Percentiles rank a stretch among this genome's conserved stretches.
Conservation (phyloP, 2,888 invertebrate genomes). For the Xestia ashworthii region DNA sequence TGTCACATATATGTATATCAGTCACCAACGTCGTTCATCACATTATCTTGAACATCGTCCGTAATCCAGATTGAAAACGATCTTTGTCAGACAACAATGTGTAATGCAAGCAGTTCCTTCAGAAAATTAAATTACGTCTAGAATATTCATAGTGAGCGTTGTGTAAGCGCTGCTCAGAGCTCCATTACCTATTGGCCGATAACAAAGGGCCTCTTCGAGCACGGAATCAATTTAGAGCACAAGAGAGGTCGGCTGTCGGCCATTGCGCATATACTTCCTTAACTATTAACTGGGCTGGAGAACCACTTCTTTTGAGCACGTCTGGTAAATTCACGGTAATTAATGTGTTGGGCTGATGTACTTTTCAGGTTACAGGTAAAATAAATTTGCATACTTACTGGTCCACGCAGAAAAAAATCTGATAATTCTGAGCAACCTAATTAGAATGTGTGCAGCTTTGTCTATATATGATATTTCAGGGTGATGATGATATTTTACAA, state of each 20-base stretch:
- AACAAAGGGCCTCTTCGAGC: slow-evolving; percentile 71
- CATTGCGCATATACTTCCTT: slow-evolving; percentile 72
- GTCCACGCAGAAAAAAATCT: neutral
- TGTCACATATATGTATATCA: no score
- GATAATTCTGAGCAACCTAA: neutral
- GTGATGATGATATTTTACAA: neutral
- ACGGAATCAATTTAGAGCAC: slow-evolving; percentile 75
- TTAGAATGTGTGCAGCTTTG: neutral
- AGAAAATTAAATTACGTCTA: slow-evolving; percentile 70
- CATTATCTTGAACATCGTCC: slow-evolving; percentile 5
- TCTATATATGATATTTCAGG: neutral
- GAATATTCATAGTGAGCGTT: slow-evolving; percentile 74
- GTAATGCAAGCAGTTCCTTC: slow-evolving; percentile 46
- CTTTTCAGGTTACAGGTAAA: slow-evolving; percentile 18
- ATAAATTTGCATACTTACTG: neutral
- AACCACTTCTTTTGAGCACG: slow-evolving; percentile 60
- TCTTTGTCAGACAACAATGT: slow-evolving; percentile 45
- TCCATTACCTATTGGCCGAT: slow-evolving; percentile 72
- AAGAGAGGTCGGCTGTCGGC: slow-evolving; percentile 67
- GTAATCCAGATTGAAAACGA: slow-evolving; percentile 28
- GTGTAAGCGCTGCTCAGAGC: slow-evolving; percentile 68
- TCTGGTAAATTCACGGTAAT: slow-evolving; percentile 58
- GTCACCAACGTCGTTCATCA: no score
- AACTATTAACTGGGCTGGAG: slow-evolving; percentile 69
- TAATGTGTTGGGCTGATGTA: slow-evolving; percentile 37